phyloP scores from a whole-genome alignment of 2,113 vertebrate species.

The Ovis aries region DNA sequence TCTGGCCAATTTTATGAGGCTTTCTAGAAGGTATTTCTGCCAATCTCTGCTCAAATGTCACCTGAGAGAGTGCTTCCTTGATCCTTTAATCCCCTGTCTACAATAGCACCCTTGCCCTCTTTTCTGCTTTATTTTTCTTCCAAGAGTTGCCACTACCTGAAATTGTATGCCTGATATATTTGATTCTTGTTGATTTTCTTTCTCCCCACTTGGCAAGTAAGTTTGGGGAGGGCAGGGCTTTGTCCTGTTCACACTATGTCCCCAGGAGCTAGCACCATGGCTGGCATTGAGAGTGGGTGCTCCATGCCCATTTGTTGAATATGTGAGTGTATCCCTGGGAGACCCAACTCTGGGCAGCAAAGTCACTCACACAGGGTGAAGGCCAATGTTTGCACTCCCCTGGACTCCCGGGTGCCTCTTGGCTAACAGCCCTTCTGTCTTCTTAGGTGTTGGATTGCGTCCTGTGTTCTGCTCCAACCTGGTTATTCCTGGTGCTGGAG shows the following conservation, averaged over 20 bases:
- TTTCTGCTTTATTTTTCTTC: neutral
- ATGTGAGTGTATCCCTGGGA: neutral
- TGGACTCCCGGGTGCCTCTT: neutral
- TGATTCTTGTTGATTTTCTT: neutral
- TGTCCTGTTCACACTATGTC: neutral
- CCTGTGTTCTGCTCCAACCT: neutral
- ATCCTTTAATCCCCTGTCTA: neutral
- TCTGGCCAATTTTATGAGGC: neutral
- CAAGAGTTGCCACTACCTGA: neutral
- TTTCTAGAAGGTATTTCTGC: neutral
- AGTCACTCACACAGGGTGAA: neutral
- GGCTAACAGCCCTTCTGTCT: neutral
- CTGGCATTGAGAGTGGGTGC: neutral
- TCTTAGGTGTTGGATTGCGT: neutral
- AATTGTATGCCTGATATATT: neutral
- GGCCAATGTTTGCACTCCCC: neutral
- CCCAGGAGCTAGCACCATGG: neutral
- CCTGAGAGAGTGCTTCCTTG: neutral
- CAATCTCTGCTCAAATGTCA: neutral
- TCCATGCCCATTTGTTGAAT: neutral
- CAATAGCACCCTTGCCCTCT: neutral
- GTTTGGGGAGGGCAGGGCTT: neutral
- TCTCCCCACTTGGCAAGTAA: neutral
- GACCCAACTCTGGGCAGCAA: neutral
- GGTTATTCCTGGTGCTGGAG: neutral